Evolutionary conservation across 2,888 invertebrate species (phyloP), one percentile per base, ranked within the genome.

Genomic region (Heliconius sara): DNA sequence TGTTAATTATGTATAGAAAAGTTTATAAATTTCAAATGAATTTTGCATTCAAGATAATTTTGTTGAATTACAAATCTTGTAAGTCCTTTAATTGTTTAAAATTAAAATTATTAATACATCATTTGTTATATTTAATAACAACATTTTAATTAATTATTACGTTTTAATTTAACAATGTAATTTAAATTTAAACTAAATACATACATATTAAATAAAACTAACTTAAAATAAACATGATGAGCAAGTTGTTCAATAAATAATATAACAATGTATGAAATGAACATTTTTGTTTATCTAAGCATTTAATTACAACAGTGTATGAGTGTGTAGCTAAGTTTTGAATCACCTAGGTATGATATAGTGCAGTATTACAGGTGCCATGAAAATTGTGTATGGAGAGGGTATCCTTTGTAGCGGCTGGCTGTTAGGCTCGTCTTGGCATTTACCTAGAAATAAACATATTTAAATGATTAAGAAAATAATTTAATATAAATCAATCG

Each of bases 361-460:
- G 82, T 90, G 90, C 16, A 88, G 82, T 68, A 93, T 85, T 78
- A 88, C 84, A 39, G 90, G 81, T 76, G 87, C 85, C 76, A 90
- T 82, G 82, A 84, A 87, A 79, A 90, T 79, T 39, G 89, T 84
- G 78, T 87, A 84, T 9, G 87, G 85, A 22, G 90, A 85, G 27
- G 90, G 86, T 89, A 90, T 87, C 84, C 89, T 88, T 70, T 87
- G 84, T 22, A 90, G 87, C 81, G 70, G 70, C 70, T 93, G 91
- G 71, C 87, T 85, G 86, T 88, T 94, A 71, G 92, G 90, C 82
- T 91, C 90, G 83, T 94, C 95, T 90, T 94, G 96, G 91, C 97
- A 97, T 90, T 97, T 96, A 85, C 97, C 97, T 97, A 95, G 9
- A 85, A 83, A 81, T 84, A 85, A 81, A n/a, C 1, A 57, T 52